phyloP scores from a whole-genome alignment of 1,140 invertebrate species.

The Diachasma alloeum region DNA sequence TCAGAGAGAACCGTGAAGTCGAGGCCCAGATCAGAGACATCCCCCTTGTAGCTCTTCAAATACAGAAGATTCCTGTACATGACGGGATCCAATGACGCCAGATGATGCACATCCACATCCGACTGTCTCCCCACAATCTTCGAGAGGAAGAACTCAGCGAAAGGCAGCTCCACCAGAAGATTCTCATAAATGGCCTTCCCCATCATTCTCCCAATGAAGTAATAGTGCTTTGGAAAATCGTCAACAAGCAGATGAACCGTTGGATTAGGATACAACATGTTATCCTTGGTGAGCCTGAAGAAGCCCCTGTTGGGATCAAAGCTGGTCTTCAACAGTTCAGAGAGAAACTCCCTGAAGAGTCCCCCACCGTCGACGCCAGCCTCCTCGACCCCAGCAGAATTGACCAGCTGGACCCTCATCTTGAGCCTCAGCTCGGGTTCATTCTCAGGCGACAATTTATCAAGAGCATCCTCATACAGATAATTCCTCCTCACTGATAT shows the following conservation, averaged over 20 bases:
- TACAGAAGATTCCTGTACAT: constrained; percentile 91
- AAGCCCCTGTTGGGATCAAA: constrained; percentile 98
- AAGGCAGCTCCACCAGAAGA: constrained; percentile 90
- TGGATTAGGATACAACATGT: constrained; percentile 95
- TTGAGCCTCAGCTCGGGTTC: constrained; percentile 87
- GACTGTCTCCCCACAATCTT: constrained; percentile 82
- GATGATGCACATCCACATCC: constrained; percentile 91
- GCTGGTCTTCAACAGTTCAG: constrained; percentile 90
- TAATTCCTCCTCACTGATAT: constrained; percentile 88
- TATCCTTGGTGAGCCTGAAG: constrained; percentile 90
- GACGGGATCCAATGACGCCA: constrained; percentile 91
- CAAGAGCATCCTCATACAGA: constrained; percentile 97
- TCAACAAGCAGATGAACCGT: constrained; percentile 84
- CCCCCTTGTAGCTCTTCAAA: constrained; percentile 82
- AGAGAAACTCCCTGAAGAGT: constrained; percentile 90
- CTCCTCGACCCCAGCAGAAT: constrained; percentile 89
- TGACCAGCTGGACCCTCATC: constrained; percentile 89
- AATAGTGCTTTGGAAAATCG: constrained; percentile 91
- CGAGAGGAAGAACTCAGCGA: constrained; percentile 92
- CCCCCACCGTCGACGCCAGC: constrained; percentile 97
- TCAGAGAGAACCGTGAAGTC: constrained; percentile 93
- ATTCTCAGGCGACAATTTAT: constrained; percentile 90
- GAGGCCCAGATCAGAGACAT: constrained; percentile 83
- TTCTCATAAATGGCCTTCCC: constrained; percentile 97
- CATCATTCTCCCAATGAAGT: constrained; percentile 93